Base-by-base conservation (phyloP, 2,888 invertebrate genomes). In the Eupsilia transversa region DNA sequence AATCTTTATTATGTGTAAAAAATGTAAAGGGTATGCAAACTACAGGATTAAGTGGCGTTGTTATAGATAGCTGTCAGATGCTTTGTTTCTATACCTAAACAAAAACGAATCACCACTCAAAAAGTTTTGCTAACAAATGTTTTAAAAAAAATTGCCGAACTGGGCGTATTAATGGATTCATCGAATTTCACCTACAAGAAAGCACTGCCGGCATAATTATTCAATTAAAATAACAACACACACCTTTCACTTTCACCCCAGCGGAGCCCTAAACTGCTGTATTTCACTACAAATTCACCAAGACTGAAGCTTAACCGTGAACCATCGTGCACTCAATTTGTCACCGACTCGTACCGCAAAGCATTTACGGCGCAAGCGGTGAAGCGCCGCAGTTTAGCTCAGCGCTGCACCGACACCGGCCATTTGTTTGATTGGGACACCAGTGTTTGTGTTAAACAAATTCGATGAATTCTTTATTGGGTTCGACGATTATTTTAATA, bases 391-490 rank as follows among this genome's bases (percentile, higher is more conserved):
- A 87, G 87, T 85, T 68, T 77, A 72, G 67, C 35, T 54, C 70
- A 77, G 71, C 68, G 63, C 77, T 77, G 71, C 82, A 80, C 57
- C 54, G 84, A 79, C 85, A 86, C 84, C 86, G 72, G 74, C 87
- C 86, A 91, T 91, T 91, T 88, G 85, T 91, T 88, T 89, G 87
- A 90, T 90, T 89, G 89, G 86, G 83, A 85, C 86, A 82, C 83
- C 77, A 74, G 38, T 80, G 78, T 82, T 80, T 87, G 86, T 68
- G 83, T 70, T 82, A 84, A 84, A 88, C 84, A 83, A 86, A 88
- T 87, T 84, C 83, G 68, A 70, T 87, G 83, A 89, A 88, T 89
- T 80, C 83, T 91, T 89, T 87, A 89, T 89, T 83, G 79, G 74
- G 54, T 74, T 79, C 71, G 63, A 79, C 87, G 80, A 88, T 89